phyloP scores from a whole-genome alignment of 2,797 vertebrate species.

The Malacoraja senta region DNA sequence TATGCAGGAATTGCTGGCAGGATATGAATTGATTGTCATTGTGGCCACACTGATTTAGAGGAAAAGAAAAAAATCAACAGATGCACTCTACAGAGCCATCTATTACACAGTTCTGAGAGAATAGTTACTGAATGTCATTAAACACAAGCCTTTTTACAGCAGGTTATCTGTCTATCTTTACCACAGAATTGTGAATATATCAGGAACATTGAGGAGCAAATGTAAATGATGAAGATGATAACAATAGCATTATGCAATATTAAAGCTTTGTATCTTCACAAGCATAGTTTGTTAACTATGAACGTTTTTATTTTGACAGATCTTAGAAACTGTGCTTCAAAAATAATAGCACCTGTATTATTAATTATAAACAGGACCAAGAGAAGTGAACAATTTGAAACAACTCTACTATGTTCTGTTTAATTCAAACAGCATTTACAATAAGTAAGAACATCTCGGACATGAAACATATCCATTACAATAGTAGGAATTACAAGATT shows the following conservation, averaged over 20 bases:
- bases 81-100: too few relatives aligned
- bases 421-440: conserved; percentile 38
- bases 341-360: neutral
- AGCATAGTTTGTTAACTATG: neutral
- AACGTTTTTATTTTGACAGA: conserved; percentile 17
- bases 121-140: neutral
- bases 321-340: neutral
- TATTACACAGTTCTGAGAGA: neutral
- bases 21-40: neutral
- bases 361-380: conserved; percentile 8
- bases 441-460: conserved; percentile 33
- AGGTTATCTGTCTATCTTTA: neutral
- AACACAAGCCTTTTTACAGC: neutral
- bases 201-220: neutral
- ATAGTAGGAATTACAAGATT: conserved; percentile 36
- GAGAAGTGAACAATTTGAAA: conserved; percentile 28
- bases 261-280: neutral
- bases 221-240: neutral
- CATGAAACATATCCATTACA: conserved; percentile 38
- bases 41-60: neutral
- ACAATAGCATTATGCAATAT: neutral
- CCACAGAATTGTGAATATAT: neutral
- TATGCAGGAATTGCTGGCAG: neutral
- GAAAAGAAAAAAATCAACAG: neutral
- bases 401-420: conserved; percentile 22